These are phyloP conservation scores for Tragulus kanchil DNA, from an alignment of 2,113 vertebrate genomes.

Conservation along the genomic window DNA sequence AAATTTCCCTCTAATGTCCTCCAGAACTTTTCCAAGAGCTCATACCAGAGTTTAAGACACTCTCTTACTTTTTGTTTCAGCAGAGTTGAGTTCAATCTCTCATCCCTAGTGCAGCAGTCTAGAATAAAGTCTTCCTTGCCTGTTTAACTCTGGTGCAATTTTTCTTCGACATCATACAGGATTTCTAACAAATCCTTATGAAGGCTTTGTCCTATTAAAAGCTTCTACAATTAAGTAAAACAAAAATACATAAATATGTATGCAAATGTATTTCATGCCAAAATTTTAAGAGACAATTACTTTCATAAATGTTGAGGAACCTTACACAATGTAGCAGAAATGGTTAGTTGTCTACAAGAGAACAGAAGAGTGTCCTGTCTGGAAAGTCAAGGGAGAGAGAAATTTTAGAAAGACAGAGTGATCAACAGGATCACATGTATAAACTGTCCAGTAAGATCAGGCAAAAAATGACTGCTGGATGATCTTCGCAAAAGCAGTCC, in stretches of 20 bases:
- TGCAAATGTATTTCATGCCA: background rate
- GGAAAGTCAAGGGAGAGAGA: background rate
- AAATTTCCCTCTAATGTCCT: no score
- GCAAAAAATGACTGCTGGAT: background rate
- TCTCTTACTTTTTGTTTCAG: background rate
- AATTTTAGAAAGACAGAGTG: background rate
- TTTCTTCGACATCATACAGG: background rate
- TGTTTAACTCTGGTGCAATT: background rate
- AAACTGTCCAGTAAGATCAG: background rate
- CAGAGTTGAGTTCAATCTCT: background rate
- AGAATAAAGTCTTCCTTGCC: background rate
- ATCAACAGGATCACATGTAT: background rate
- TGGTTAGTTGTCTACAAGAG: background rate
- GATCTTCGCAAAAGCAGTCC: background rate
- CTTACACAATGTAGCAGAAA: background rate
- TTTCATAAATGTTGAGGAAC: background rate
- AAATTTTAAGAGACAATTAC: background rate
- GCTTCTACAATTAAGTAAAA: slow-evolving; percentile 26
- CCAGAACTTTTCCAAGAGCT: background rate
- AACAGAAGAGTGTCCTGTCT: background rate
- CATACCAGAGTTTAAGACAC: background rate
- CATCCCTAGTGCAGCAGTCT: background rate
- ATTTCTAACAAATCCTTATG: background rate
- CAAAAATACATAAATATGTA: background rate
- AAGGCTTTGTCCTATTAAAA: background rate